Evolutionary conservation across 2,113 vertebrate genomes (phyloP), one percentile per base, ranked within the genome.

Genomic region (Pelodiscus sinensis): DNA sequence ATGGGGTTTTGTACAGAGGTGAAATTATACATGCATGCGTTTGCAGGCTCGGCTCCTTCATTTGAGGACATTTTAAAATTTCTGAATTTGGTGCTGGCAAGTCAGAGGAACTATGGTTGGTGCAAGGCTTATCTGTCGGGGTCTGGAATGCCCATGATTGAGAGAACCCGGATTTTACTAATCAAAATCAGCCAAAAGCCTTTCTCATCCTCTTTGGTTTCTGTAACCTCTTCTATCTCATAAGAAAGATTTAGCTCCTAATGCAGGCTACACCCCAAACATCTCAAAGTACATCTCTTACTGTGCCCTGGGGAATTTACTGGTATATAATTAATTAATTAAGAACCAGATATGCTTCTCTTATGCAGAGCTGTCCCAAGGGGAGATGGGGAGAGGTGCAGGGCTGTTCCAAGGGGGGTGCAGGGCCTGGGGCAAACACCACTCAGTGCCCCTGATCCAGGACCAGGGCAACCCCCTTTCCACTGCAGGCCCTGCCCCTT

Each of bases 271-370:
- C 68, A 82, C 86, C 82, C 1, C 16, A 85, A 95, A 94, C 79
- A 91, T 81, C 94, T 93, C 1, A 0, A 84, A 94, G 75, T 84
- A 79, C 88, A 88, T 84, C 79, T 78, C 68, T 82, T 65, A 22
- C 2, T 90, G 92, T 73, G 92, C 78, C 81, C 78, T 0, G 0
- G 91, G 92, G 94, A 93, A 92, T 87, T 58, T 80, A 82, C 81
- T 31, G 91, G 93, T 81, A 12, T 94, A 19, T 93, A 96, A 95
- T 95, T 94, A 91, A 44, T 44, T 44, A 44, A 44, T 44, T 44
- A 44, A 79, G 80, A 93, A 92, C 86, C 90, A 96, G 94, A 91
- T 96, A 91, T 85, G 73, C 84, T 96, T 96, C 81, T 94, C 91
- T 92, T 91, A 86, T 94, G 44, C 44, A 44, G 44, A 44, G 44